These are phyloP conservation scores for Anarhynchus alexandrinus DNA, from an alignment of 2,113 vertebrate species.

Conservation along the genomic window DNA sequence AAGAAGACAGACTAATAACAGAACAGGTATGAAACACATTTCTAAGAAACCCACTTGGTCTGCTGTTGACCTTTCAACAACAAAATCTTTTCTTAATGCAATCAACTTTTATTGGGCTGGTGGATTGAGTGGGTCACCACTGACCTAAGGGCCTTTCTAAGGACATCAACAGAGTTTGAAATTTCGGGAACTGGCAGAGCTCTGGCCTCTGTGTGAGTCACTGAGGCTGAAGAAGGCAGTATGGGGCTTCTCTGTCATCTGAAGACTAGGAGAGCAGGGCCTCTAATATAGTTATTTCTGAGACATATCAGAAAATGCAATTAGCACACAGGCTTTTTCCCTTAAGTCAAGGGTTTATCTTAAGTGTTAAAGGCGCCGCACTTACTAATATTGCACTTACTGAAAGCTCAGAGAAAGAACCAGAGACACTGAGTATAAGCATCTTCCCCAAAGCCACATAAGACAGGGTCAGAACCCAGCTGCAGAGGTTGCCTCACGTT, in stretches of 20 bases:
- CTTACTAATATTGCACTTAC: not conserved
- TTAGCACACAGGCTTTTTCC: not conserved
- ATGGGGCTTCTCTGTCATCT: not conserved
- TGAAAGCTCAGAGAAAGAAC: not conserved
- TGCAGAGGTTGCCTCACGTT: not conserved
- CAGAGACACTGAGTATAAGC: not conserved
- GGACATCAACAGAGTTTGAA: not conserved
- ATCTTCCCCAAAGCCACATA: not conserved
- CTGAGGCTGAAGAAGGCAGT: not conserved
- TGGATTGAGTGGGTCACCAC: not conserved
- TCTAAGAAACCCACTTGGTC: not conserved
- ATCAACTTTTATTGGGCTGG: not conserved
- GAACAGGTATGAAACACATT: not conserved
- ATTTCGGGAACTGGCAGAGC: not conserved
- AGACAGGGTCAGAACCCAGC: not conserved
- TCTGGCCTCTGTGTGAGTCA: not conserved
- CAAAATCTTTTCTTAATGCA: not conserved
- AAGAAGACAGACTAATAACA: not conserved
- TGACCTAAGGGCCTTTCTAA: slow-evolving; percentile 15
- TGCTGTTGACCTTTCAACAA: not conserved
- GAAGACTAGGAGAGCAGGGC: not conserved
- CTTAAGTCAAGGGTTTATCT: not conserved
- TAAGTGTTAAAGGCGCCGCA: not conserved
- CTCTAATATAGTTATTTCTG: not conserved
- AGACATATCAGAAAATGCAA: slow-evolving; percentile 1